These are phyloP conservation scores for Ochotona curzoniae DNA, from an alignment of 2,113 vertebrate genomes.

Conservation along the genomic window DNA sequence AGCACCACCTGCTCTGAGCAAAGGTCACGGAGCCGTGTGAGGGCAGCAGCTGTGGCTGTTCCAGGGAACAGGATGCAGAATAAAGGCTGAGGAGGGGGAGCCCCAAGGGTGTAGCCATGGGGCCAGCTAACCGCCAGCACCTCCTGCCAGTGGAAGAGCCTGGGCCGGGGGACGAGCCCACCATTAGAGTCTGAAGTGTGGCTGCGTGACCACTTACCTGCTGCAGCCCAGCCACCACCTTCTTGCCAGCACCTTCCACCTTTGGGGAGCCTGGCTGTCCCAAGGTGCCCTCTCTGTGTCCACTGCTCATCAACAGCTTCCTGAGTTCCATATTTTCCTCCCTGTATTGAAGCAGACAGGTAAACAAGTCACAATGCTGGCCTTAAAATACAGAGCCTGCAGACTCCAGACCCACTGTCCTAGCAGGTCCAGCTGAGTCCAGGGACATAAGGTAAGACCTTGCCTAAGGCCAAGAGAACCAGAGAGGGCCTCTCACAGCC, in stretches of 20 bases:
- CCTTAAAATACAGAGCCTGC: neutral
- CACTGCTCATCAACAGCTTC: conserved; percentile 88
- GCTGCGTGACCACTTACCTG: conserved; percentile 86
- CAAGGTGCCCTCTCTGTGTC: conserved; percentile 81
- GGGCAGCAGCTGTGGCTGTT: neutral
- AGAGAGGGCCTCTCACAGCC: neutral
- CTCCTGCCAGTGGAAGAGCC: neutral
- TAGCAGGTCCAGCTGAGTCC: neutral
- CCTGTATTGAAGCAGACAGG: conserved; percentile 79
- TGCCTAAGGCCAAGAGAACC: neutral
- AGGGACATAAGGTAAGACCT: neutral
- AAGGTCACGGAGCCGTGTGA: neutral
- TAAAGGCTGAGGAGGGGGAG: neutral
- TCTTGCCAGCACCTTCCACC: conserved; percentile 84
- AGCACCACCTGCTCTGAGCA: neutral
- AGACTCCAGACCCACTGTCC: too few relatives aligned
- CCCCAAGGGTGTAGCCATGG: neutral
- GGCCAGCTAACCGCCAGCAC: neutral
- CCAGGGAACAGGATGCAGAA: neutral
- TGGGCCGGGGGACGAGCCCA: neutral
- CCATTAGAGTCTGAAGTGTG: too few relatives aligned
- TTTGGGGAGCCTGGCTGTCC: conserved; percentile 84
- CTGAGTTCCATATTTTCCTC: conserved; percentile 96
- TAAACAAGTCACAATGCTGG: neutral
- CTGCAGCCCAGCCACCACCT: conserved; percentile 86